Base-by-base conservation (phyloP, 2,797 vertebrate species). In the Acanthurus tractus region DNA sequence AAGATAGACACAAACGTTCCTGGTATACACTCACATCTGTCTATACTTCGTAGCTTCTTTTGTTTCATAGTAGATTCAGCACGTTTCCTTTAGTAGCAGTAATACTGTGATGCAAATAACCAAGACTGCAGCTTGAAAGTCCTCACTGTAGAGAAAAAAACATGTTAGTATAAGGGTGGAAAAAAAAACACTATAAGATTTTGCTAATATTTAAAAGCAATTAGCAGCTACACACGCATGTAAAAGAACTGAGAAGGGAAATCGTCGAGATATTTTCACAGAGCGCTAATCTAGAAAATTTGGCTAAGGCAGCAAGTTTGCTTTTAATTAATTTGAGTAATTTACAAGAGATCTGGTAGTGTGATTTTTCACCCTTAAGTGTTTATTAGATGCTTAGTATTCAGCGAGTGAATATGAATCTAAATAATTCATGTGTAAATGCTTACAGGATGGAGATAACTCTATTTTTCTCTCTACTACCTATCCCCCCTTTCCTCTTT, bases 1-100 rank as follows among this genome's bases (percentile, higher is more conserved):
- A 93, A 93, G 92, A 94, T 90, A 89, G 90, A 91, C 92, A 92
- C 84, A 70, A 91, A 92, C 88, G 87, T 86, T 89, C 88, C 87
- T 91, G 88, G 91, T 92, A 89, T 89, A 92, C 91, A 87, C 88
- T 92, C 86, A 89, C 82, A 89, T 88, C 90, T 92, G 86, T 92
- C 90, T 88, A 76, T 90, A 88, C 91, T 80, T 83, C 69, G 74
- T 94, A 92, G 91, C 80, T 84, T 73, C 81, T 83, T 87, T 88
- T 89, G 77, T 92, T 89, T 79, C 77, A 75, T 92, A 92, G 91
- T 93, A 76, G 83, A 90, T 86, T 90, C 88, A 89, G 91, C 91
- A 92, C 87, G 75, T 92, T 91, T 90, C 83, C 80, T 84, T 84
- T 63, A 69, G 87, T 92, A 90, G 91, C 79, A 82, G 86, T 91